Evolutionary conservation across 2,888 invertebrate genomes (phyloP).

Genomic region (Clostera curtula): DNA sequence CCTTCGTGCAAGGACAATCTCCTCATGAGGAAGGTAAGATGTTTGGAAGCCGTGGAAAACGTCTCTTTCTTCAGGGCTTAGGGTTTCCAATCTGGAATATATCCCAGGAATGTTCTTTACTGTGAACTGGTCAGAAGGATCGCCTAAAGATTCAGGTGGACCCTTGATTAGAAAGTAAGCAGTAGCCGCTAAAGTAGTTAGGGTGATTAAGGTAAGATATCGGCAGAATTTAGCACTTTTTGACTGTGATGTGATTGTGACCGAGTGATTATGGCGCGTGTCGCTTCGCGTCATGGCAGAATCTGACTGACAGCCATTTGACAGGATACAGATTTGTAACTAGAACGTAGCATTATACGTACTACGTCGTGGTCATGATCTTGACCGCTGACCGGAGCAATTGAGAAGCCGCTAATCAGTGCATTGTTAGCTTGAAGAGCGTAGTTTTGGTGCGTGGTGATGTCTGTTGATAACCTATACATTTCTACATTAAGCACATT

Average conservation of each 20-base stretch:
- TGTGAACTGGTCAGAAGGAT: slow-evolving; percentile 51
- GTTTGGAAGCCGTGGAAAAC: slow-evolving; percentile 77
- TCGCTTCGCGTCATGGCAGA: slow-evolving; percentile 61
- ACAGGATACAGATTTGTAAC: slow-evolving; percentile 39
- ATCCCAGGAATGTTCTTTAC: slow-evolving; percentile 50
- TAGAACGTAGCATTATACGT: slow-evolving; percentile 37
- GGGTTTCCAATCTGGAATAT: slow-evolving; percentile 49
- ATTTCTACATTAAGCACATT: too few relatives aligned
- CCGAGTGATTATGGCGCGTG: slow-evolving; percentile 40
- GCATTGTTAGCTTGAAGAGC: too few relatives aligned
- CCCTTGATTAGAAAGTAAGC: slow-evolving; percentile 39
- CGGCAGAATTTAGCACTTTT: slow-evolving; percentile 44
- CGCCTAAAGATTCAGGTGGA: slow-evolving; percentile 39
- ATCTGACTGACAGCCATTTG: slow-evolving; percentile 43
- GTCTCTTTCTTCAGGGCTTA: slow-evolving; percentile 73
- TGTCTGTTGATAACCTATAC: too few relatives aligned
- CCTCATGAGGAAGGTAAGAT: slow-evolving; percentile 76
- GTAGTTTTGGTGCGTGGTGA: too few relatives aligned
- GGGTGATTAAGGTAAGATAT: slow-evolving; percentile 32
- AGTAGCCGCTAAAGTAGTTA: slow-evolving; percentile 29
- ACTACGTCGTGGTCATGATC: slow-evolving; percentile 41
- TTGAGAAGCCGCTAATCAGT: too few relatives aligned
- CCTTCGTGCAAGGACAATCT: slow-evolving; percentile 53
- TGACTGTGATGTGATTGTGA: slow-evolving; percentile 39
- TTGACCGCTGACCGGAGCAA: too few relatives aligned